Evolutionary conservation across 2,797 vertebrate species (phyloP), one percentile per base, ranked within the genome.

Genomic region (Erpetoichthys calabaricus): DNA sequence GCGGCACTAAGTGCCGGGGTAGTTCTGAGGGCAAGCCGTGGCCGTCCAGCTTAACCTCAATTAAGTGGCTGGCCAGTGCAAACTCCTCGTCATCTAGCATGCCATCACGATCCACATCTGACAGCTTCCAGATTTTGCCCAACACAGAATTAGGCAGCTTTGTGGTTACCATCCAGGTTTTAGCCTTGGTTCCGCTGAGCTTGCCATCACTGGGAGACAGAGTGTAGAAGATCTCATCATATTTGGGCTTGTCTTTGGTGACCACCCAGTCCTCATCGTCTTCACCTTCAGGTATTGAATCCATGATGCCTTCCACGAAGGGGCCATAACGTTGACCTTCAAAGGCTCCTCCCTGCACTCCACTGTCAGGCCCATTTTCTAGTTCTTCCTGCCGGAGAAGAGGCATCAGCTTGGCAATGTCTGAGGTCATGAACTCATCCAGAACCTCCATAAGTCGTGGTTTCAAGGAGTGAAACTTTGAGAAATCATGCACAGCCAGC

Each of bases 61-160:
- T 95, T 75, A 97, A 83, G 73, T 95, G 92, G 65, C 90, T 88
- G 52, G 92, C 92, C 73, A 97, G 71, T 43, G 92, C 92, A 3
- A 97, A 97, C 64, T 97, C 92, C 65, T 97, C 91, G 6, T 91
- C 91, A 45, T 95, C 93, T 75, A 97, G 75, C 91, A 93, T 94
- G 62, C 93, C 93, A 0, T 97, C 93, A 0, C 86, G 86, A 73
- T 97, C 93, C 3, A 97, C 89, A 4, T 97, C 92, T 0, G 92
- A 94, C 62, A 95, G 80, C 81, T 92, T 95, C 92, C 93, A 95
- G 78, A 97, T 94, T 61, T 89, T 86, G 1, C 91, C 91, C 60
- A 97, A 80, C 57, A 95, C 92, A 0, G 93, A 94, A 72, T 94
- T 93, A 71, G 93, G 93, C 64, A 97, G 75, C 61, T 90, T 86